These are phyloP conservation scores for Cerastoderma edule DNA, from an alignment of 2,888 invertebrate species.

Conservation along the genomic window DNA sequence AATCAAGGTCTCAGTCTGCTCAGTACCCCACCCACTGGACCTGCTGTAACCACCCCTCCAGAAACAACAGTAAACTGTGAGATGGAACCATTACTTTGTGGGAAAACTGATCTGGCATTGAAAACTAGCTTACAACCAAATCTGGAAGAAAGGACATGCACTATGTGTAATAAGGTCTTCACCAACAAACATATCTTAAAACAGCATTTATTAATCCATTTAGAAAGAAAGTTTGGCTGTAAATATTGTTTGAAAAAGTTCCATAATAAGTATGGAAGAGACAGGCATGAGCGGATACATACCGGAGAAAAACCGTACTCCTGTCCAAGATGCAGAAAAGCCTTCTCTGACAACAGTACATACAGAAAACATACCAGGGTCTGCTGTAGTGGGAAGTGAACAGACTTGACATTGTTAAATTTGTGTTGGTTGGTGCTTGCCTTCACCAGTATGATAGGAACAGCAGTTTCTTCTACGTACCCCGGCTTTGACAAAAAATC, in stretches of 20 bases:
- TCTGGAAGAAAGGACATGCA: constrained; percentile 52
- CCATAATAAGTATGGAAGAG: constrained; percentile 58
- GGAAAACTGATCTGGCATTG: constrained; percentile 21
- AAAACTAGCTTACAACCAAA: constrained; percentile 28
- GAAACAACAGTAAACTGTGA: constrained; percentile 1
- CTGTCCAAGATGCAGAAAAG: constrained; percentile 56
- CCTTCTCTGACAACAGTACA: constrained; percentile 56
- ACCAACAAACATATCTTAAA: constrained; percentile 57
- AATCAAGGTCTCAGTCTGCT: constrained; percentile 33
- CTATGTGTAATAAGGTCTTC: constrained; percentile 56
- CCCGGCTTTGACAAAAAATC: no score
- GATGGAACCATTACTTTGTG: not conserved
- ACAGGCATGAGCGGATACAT: constrained; percentile 59
- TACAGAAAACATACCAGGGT: constrained; percentile 54
- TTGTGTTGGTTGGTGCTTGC: no score
- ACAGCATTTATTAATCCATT: constrained; percentile 55
- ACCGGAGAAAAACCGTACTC: constrained; percentile 61
- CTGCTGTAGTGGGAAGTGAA: constrained; percentile 43
- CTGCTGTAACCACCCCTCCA: not conserved
- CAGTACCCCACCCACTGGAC: constrained; percentile 1
- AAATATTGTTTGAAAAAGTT: constrained; percentile 62
- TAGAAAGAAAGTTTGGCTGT: constrained; percentile 57
- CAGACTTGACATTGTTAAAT: not conserved
- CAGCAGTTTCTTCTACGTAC: no score
- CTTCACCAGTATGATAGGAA: no score